A percentile compares a stretch with the other conserved stretches of the same genome.
phyloP scores from a whole-genome alignment of 1,140 invertebrate species.

The Rhopalosiphum padi region DNA sequence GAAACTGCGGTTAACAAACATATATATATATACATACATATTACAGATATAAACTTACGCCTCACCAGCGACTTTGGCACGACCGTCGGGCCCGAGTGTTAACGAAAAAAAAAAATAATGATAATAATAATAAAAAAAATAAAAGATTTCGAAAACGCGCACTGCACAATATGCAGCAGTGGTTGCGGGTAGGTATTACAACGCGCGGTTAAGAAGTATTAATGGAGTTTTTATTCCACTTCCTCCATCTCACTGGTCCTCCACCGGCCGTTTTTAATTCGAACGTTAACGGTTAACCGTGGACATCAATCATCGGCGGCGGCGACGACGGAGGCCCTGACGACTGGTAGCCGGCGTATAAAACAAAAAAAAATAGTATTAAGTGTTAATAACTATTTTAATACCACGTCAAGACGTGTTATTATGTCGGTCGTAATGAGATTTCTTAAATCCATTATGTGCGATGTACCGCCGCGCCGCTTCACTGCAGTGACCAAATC shows the following conservation, averaged over 20 bases:
- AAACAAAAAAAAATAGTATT: conserved; percentile 12
- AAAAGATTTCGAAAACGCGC: not conserved
- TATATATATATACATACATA: not conserved
- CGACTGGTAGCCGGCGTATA: conserved; percentile 5
- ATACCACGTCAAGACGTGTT: conserved; percentile 48
- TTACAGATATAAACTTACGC: not conserved
- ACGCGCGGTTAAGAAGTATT: not conserved
- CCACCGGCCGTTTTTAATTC: conserved; percentile 6
- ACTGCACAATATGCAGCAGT: not conserved
- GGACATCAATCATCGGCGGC: conserved; percentile 51
- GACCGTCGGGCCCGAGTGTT: not conserved
- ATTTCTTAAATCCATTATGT: conserved; percentile 54
- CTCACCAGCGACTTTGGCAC: not conserved
- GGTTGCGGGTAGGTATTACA: not conserved
- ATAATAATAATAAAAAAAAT: not conserved
- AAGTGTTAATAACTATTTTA: conserved; percentile 57
- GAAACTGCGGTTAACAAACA: not conserved
- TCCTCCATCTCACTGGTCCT: not conserved
- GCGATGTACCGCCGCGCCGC: not conserved
- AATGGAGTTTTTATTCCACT: conserved; percentile 37
- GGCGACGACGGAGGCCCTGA: not conserved
- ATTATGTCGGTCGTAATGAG: conserved; percentile 55
- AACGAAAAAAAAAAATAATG: not conserved
- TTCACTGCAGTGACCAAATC: conserved; percentile 46
- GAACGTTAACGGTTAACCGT: conserved; percentile 43